Evolutionary conservation across 2,888 invertebrate species (phyloP).

Genomic region (Xanthostigma xanthostigma): DNA sequence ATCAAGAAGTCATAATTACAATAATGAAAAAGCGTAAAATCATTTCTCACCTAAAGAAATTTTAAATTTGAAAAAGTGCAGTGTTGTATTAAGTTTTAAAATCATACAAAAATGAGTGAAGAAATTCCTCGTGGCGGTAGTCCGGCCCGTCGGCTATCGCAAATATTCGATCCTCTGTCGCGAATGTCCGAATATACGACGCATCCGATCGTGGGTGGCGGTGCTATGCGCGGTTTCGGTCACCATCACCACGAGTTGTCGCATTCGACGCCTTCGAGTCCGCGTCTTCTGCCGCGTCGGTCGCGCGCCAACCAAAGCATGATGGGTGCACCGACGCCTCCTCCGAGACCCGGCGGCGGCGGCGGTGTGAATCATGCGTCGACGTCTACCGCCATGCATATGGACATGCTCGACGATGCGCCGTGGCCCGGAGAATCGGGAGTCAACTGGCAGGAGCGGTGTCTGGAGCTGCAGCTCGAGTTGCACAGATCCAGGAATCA

Average conservation of each 20-base stretch:
- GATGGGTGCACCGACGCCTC: conserved; percentile 17
- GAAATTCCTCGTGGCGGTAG: conserved; percentile 31
- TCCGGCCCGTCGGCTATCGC: conserved; percentile 57
- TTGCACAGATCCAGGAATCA: conserved; percentile 74
- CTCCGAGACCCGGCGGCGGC: conserved; percentile 21
- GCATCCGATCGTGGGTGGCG: conserved; percentile 6
- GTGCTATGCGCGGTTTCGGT: conserved; percentile 13
- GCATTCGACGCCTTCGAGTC: conserved; percentile 57
- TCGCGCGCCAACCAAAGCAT: conserved; percentile 18
- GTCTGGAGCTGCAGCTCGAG: conserved; percentile 72
- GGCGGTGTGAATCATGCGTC: conserved; percentile 23
- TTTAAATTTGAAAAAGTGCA: too few relatives aligned
- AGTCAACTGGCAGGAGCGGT: conserved; percentile 81
- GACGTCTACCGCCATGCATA: conserved; percentile 10
- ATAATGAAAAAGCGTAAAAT: too few relatives aligned
- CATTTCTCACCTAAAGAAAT: too few relatives aligned
- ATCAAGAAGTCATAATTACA: too few relatives aligned
- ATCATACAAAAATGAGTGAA: conserved; percentile 37
- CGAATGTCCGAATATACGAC: conserved; percentile 50
- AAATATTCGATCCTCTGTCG: conserved; percentile 69
- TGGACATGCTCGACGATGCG: conserved; percentile 28
- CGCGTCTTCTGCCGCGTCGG: conserved; percentile 47
- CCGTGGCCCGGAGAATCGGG: conserved; percentile 25
- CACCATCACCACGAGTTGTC: conserved; percentile 16
- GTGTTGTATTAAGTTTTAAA: conserved; percentile 1